Percentiles rank a stretch among this genome's conserved stretches.
These are phyloP conservation scores for Linurgus olivaceus DNA, from an alignment of 2,797 vertebrate genomes.

Conservation along the genomic window DNA sequence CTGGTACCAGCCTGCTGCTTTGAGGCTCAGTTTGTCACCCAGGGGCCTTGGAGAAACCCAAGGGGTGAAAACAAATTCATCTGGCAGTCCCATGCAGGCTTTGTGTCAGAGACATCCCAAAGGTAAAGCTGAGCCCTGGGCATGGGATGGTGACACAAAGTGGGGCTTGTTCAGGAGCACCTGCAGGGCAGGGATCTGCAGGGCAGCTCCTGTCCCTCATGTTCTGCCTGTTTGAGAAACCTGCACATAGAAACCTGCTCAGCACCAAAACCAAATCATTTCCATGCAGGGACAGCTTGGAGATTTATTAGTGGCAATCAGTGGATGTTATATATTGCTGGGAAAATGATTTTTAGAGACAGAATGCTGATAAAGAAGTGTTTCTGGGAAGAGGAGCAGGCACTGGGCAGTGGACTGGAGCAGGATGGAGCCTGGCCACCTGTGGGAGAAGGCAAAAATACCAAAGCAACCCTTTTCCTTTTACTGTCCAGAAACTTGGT, in stretches of 20 bases:
- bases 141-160: rapidly evolving
- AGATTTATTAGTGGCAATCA: background rate
- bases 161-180: background rate
- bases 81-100: background rate
- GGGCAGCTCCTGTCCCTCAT: background rate
- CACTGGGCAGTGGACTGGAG: background rate
- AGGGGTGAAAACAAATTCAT: background rate
- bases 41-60: background rate
- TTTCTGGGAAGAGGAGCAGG: background rate
- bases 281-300: background rate
- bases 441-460: background rate
- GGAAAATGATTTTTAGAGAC: background rate
- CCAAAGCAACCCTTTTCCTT: background rate
- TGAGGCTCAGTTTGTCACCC: background rate
- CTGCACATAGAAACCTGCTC: background rate
- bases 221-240: background rate
- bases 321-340: background rate
- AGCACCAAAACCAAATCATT: background rate
- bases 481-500: background rate
- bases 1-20: background rate
- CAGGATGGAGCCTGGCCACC: background rate
- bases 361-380: background rate
- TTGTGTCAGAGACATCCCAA: background rate
- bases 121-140: background rate
- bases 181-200: background rate